phyloP scores from a whole-genome alignment of 2,797 vertebrate genomes.

The Ficedula albicollis region DNA sequence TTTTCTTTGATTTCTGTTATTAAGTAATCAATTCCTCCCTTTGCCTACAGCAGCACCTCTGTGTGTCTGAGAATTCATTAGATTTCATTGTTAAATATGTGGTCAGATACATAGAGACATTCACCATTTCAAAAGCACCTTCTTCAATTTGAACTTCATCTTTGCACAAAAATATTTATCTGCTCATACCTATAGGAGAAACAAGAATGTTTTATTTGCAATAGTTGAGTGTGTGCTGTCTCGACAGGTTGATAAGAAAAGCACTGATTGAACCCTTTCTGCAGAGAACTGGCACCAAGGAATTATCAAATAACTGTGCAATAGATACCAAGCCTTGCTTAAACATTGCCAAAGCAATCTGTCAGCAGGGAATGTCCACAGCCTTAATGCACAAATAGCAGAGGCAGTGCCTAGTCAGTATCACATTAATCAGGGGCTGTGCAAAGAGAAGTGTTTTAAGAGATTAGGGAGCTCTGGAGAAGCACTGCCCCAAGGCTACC shows the following conservation, averaged over 20 bases:
- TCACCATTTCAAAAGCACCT: neutral
- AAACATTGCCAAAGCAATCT: conserved; percentile 41
- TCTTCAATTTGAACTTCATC: neutral
- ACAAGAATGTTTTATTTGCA: neutral
- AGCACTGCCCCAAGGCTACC: neutral
- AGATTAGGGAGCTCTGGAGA: conserved; percentile 11
- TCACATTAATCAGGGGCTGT: conserved; percentile 20
- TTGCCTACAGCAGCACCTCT: neutral
- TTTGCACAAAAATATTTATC: neutral
- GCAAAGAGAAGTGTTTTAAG: conserved; percentile 15
- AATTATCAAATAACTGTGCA: conserved; percentile 46
- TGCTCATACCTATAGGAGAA: neutral
- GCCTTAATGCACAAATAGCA: neutral
- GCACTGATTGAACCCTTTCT: neutral
- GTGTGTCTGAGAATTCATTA: neutral
- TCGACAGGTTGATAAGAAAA: neutral
- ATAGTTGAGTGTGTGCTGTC: neutral
- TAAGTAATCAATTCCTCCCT: neutral
- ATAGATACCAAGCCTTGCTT: conserved; percentile 48
- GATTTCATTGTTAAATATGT: neutral
- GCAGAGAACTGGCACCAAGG: neutral
- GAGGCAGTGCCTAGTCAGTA: conserved; percentile 34
- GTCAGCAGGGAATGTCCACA: neutral
- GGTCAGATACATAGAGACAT: neutral
- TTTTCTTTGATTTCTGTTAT: neutral